These are phyloP conservation scores for Isichthys henryi DNA, from an alignment of 2,113 vertebrate species.

Conservation along the genomic window DNA sequence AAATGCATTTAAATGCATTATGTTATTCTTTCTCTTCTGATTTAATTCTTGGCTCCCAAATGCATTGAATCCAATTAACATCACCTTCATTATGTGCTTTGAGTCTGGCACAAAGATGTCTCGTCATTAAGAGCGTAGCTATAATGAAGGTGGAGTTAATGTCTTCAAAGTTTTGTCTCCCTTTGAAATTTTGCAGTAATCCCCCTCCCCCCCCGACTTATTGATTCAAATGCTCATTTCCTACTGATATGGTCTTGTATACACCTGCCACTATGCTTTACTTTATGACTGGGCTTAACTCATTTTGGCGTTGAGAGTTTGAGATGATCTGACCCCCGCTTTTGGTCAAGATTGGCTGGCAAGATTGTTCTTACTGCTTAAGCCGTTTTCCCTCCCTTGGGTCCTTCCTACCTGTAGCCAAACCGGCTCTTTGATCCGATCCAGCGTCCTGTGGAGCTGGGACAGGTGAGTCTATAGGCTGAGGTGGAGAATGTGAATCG, in stretches of 20 bases:
- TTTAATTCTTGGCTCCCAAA: constrained; percentile 29
- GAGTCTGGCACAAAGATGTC: constrained; percentile 19
- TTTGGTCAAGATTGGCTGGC: background rate
- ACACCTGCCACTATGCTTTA: background rate
- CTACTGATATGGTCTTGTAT: background rate
- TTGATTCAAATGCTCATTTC: background rate
- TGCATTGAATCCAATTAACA: constrained; percentile 31
- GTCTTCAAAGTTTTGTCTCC: constrained; percentile 20
- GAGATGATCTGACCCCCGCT: background rate
- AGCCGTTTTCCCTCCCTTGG: background rate
- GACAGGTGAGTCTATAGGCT: background rate
- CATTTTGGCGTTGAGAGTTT: background rate
- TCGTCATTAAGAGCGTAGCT: constrained; percentile 15
- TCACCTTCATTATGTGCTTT: constrained; percentile 25
- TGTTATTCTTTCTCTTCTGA: constrained; percentile 23
- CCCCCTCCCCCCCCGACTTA: background rate
- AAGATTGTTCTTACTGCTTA: background rate
- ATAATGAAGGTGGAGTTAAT: constrained; percentile 24
- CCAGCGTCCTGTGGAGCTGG: background rate
- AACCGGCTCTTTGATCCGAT: background rate
- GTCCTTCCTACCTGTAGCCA: background rate
- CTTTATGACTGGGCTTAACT: background rate
- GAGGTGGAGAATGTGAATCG: constrained; percentile 1
- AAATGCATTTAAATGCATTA: constrained; percentile 27
- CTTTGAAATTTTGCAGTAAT: constrained; percentile 25